Evolutionary conservation across 2,888 invertebrate genomes (phyloP).

Genomic region (Drosophila prolongata): DNA sequence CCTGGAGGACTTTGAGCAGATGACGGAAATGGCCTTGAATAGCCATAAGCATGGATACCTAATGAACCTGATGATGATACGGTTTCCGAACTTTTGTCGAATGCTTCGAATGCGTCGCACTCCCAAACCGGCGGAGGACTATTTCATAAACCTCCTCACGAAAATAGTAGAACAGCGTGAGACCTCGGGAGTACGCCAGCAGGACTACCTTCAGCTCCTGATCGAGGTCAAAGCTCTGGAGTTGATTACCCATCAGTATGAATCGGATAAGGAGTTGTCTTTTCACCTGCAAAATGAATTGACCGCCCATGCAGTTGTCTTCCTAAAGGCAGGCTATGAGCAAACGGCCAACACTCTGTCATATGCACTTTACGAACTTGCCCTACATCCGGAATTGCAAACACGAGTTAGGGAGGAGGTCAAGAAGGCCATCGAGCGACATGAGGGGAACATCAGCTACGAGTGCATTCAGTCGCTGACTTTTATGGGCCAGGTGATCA

Average conservation of each 20-base stretch:
- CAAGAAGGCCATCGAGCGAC: constrained; percentile 58
- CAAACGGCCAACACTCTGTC: constrained; percentile 88
- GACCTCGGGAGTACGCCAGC: constrained; percentile 53
- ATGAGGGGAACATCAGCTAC: constrained; percentile 74
- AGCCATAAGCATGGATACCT: constrained; percentile 69
- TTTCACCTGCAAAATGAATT: constrained; percentile 79
- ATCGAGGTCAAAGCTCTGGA: constrained; percentile 85
- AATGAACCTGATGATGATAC: constrained; percentile 67
- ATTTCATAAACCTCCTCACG: constrained; percentile 67
- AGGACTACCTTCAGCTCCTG: constrained; percentile 87
- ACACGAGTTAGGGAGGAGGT: constrained; percentile 75
- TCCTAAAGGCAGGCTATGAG: constrained; percentile 86
- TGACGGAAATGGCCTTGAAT: constrained; percentile 75
- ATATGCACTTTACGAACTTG: constrained; percentile 84
- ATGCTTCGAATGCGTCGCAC: constrained; percentile 67
- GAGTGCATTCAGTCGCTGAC: constrained; percentile 79
- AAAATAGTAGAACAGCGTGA: constrained; percentile 71
- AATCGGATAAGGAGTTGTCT: constrained; percentile 79
- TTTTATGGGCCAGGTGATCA: constrained; percentile 79
- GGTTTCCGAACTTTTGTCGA: constrained; percentile 75
- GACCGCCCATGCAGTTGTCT: constrained; percentile 82
- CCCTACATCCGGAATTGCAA: constrained; percentile 74
- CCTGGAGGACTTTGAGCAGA: constrained; percentile 73
- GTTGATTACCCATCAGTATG: constrained; percentile 73
- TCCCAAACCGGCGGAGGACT: constrained; percentile 65